phyloP scores from a whole-genome alignment of 1,140 invertebrate genomes.

The Heliconius melpomene region DNA sequence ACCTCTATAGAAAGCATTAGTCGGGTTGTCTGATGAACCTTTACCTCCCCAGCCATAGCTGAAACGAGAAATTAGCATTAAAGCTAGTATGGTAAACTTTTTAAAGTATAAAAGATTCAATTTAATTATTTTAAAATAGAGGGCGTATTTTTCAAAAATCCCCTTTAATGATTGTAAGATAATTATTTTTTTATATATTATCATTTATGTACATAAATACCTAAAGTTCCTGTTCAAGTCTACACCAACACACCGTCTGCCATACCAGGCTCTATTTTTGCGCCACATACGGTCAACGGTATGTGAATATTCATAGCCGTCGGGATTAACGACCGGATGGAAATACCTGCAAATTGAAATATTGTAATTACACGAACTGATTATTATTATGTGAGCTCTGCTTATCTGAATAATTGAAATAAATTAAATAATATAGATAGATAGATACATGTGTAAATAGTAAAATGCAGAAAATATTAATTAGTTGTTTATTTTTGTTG shows the following conservation, averaged over 20 bases:
- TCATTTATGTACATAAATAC: no score
- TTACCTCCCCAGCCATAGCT: conserved; percentile 49
- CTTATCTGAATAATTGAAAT: conserved; percentile 29
- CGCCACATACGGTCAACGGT: conserved; percentile 85
- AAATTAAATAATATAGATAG: not conserved
- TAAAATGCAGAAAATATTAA: not conserved
- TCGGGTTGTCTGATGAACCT: conserved; percentile 46
- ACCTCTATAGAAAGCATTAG: conserved; percentile 45
- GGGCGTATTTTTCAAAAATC: no score
- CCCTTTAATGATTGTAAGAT: no score
- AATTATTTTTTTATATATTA: no score
- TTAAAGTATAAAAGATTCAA: no score
- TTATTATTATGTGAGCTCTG: conserved; percentile 22
- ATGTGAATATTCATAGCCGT: conserved; percentile 87
- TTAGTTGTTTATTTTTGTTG: no score
- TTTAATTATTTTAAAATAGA: not conserved
- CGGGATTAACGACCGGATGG: conserved; percentile 86
- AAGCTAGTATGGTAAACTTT: not conserved
- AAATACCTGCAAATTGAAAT: conserved; percentile 81
- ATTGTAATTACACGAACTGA: conserved; percentile 27
- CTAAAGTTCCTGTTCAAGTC: conserved; percentile 86
- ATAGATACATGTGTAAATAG: not conserved
- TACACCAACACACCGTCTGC: conserved; percentile 81
- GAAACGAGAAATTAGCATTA: not conserved
- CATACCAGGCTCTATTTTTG: conserved; percentile 82